Conservation (phyloP, 2,797 vertebrate genomes). For the Echeneis naucrates region DNA sequence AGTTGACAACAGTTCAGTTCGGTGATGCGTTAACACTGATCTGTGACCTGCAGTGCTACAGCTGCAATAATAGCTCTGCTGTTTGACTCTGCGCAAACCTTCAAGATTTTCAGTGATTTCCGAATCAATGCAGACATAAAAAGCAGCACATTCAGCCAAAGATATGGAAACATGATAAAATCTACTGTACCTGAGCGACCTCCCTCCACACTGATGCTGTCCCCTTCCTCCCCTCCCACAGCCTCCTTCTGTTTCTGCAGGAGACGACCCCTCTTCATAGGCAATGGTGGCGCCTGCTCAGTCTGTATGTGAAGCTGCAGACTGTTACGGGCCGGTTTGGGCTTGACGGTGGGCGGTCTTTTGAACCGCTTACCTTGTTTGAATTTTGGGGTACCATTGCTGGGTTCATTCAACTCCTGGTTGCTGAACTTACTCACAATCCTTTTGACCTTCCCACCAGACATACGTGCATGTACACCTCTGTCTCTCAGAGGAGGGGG, state of each 20-base stretch:
- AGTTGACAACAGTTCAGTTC: no score
- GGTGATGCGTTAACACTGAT: not conserved
- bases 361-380: slow-evolving; percentile 8
- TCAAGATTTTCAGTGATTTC: not conserved
- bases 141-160: not conserved
- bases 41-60: not conserved
- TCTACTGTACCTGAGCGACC: slow-evolving; percentile 79
- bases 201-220: slow-evolving; percentile 43
- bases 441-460: slow-evolving; percentile 79
- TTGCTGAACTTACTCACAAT: slow-evolving; percentile 81
- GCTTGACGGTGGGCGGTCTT: slow-evolving; percentile 71
- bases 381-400: slow-evolving; percentile 2
- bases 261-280: slow-evolving; percentile 71
- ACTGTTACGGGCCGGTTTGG: slow-evolving; percentile 56
- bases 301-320: not conserved
- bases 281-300: slow-evolving; percentile 77
- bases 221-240: slow-evolving; percentile 25
- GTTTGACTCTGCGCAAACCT: not conserved
- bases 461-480: not conserved
- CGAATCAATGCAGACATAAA: not conserved
- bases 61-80: not conserved
- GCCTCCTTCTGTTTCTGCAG: slow-evolving; percentile 29
- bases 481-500: slow-evolving; percentile 35
- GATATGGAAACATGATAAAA: not conserved
- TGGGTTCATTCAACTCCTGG: slow-evolving; percentile 31